A percentile compares a stretch with the other conserved stretches of the same genome.
These are phyloP conservation scores for Junonia oenone DNA, from an alignment of 2,888 invertebrate species.

Conservation along the genomic window DNA sequence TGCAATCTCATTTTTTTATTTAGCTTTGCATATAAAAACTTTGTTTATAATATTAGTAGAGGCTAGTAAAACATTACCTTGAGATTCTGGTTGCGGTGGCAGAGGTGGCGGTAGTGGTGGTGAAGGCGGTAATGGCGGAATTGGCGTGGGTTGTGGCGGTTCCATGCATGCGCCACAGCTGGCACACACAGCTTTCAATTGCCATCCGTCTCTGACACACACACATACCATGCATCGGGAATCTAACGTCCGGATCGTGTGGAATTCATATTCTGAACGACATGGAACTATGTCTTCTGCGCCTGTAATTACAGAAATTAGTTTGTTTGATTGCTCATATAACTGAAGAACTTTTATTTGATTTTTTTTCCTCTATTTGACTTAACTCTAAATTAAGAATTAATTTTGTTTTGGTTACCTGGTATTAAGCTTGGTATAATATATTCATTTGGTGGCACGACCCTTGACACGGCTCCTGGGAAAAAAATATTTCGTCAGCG, in stretches of 20 bases:
- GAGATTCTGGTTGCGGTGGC: constrained; percentile 26
- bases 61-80: too few relatives aligned
- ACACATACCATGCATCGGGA: constrained; percentile 53
- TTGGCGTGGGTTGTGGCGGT: constrained; percentile 15
- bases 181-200: constrained; percentile 47
- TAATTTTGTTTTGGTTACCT: too few relatives aligned
- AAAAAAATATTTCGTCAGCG: constrained; percentile 17
- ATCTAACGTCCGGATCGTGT: constrained; percentile 41
- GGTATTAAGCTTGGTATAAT: constrained; percentile 39
- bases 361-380: not conserved
- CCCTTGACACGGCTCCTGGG: constrained; percentile 43
- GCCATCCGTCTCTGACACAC: constrained; percentile 43
- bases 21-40: too few relatives aligned
- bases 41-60: too few relatives aligned
- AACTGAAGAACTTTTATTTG: not conserved
- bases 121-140: constrained; percentile 18
- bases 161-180: constrained; percentile 24
- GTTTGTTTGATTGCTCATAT: not conserved
- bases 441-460: constrained; percentile 40
- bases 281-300: constrained; percentile 40
- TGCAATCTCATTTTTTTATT: too few relatives aligned
- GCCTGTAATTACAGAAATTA: constrained; percentile 36
- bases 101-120: constrained; percentile 20
- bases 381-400: too few relatives aligned
- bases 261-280: constrained; percentile 45